These are phyloP conservation scores for Lordiphosa mommai DNA, from an alignment of 1,140 invertebrate genomes.

Conservation along the genomic window DNA sequence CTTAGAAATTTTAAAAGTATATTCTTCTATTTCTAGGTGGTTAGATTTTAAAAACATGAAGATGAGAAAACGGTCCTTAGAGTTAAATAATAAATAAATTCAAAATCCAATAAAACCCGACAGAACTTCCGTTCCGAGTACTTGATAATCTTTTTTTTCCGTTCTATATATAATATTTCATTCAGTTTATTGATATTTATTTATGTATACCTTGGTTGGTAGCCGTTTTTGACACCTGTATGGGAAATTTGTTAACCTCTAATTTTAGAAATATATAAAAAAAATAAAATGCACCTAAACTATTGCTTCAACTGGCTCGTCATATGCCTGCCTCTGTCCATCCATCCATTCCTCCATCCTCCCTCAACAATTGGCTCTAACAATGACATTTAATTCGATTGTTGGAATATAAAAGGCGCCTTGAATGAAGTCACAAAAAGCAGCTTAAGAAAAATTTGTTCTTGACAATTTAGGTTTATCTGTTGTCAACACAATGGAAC, in stretches of 20 bases:
- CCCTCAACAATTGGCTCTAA: slow-evolving; percentile 44
- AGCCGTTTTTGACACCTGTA: too few relatives aligned
- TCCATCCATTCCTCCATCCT: not conserved
- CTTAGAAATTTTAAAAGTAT: too few relatives aligned
- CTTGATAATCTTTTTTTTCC: too few relatives aligned
- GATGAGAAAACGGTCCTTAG: too few relatives aligned
- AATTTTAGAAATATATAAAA: not conserved
- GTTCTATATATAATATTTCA: too few relatives aligned
- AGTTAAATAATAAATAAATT: too few relatives aligned
- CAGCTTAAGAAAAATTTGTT: slow-evolving; percentile 34
- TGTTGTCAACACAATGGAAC: slow-evolving; percentile 34
- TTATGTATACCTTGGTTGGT: too few relatives aligned
- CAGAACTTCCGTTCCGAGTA: too few relatives aligned
- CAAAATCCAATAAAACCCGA: too few relatives aligned
- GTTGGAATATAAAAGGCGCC: slow-evolving; percentile 4
- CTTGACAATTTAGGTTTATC: slow-evolving; percentile 50
- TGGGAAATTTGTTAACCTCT: not conserved
- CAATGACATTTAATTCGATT: slow-evolving; percentile 68
- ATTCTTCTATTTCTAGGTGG: too few relatives aligned
- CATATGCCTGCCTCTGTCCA: not conserved
- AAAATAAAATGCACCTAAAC: not conserved
- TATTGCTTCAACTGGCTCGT: not conserved
- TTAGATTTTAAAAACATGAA: too few relatives aligned
- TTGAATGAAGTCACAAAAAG: slow-evolving; percentile 41
- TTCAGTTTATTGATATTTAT: too few relatives aligned